Conservation (phyloP, 2,888 invertebrate species). For the Leucoma salicis region DNA sequence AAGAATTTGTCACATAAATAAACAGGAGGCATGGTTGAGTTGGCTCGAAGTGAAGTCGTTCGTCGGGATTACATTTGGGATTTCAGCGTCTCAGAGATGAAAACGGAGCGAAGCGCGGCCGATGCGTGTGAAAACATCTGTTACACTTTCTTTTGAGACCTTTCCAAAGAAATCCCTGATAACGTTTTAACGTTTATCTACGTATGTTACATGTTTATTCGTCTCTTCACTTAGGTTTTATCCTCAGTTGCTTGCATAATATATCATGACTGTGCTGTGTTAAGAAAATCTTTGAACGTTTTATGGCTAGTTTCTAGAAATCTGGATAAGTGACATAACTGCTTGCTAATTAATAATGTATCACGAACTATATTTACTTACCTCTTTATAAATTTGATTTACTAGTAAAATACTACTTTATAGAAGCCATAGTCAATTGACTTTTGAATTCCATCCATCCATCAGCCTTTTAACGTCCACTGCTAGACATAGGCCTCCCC, state of each 20-base stretch:
- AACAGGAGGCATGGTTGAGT: constrained; percentile 73
- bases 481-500: too few relatives aligned
- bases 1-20: constrained; percentile 80
- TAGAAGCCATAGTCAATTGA: too few relatives aligned
- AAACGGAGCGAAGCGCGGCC: constrained; percentile 41
- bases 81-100: constrained; percentile 56
- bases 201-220: constrained; percentile 35
- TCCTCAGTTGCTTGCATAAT: constrained; percentile 33
- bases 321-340: constrained; percentile 12
- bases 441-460: too few relatives aligned
- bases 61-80: constrained; percentile 75
- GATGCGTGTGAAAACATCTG: constrained; percentile 77
- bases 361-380: too few relatives aligned
- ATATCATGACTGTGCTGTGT: constrained; percentile 24
- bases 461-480: too few relatives aligned
- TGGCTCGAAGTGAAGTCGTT: constrained; percentile 62
- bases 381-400: too few relatives aligned
- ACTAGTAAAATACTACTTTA: too few relatives aligned
- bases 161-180: constrained; percentile 53
- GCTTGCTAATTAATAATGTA: constrained; percentile 21
- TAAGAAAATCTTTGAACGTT: constrained; percentile 24
- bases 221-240: constrained; percentile 37
- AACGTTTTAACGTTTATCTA: constrained; percentile 48
- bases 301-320: constrained; percentile 23
- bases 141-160: constrained; percentile 67